Percentiles rank a stretch among this genome's conserved stretches.
Conservation (phyloP, 2,888 invertebrate genomes). For the Lepeophtheirus nordmannii region DNA sequence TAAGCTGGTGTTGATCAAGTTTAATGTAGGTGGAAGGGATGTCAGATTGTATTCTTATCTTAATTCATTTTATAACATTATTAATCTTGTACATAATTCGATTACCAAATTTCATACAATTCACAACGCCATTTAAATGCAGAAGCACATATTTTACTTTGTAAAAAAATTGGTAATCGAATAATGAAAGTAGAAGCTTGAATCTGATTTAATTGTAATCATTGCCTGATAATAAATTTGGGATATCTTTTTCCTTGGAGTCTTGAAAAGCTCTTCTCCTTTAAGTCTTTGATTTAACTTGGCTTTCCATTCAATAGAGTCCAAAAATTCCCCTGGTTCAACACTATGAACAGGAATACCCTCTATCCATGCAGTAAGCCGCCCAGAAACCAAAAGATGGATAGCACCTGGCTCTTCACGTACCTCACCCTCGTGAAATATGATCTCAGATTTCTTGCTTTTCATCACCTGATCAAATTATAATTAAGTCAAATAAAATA, state of each 20-base stretch:
- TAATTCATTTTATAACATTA: background rate
- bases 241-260: background rate
- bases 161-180: no score
- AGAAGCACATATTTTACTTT: no score
- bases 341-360: conserved; percentile 3
- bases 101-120: no score
- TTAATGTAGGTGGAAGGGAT: background rate
- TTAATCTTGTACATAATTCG: background rate
- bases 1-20: background rate
- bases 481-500: no score
- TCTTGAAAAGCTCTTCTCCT: conserved; percentile 1
- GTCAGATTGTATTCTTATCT: background rate
- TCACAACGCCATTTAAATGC: no score
- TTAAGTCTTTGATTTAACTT: background rate
- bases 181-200: no score
- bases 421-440: background rate
- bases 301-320: background rate
- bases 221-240: background rate
- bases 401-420: background rate
- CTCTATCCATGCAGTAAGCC: background rate
- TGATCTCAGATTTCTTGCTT: background rate
- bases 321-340: background rate
- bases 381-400: background rate
- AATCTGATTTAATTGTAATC: background rate
- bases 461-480: background rate